These are phyloP conservation scores for Aradophagus sp. DNA, from an alignment of 1,140 invertebrate species.

Conservation along the genomic window DNA sequence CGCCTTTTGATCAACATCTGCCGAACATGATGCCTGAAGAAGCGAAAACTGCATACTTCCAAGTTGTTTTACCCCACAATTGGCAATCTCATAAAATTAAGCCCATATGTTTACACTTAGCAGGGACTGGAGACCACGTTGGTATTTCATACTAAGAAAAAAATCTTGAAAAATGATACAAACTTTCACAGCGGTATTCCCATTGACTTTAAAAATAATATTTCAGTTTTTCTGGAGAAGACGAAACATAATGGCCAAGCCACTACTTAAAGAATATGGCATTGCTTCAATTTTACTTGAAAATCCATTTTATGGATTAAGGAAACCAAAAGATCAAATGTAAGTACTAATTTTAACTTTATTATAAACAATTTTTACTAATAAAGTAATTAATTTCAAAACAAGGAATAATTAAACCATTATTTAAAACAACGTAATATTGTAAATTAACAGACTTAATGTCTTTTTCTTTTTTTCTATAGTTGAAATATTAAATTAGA, in stretches of 20 bases:
- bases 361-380: no score
- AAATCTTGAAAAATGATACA: no score
- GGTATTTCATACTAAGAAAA: slow-evolving; percentile 6
- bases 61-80: slow-evolving; percentile 87
- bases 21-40: slow-evolving; percentile 91
- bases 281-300: slow-evolving; percentile 96
- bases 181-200: no score
- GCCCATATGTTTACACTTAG: slow-evolving; percentile 94
- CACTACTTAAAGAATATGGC: slow-evolving; percentile 90
- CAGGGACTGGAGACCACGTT: slow-evolving; percentile 91
- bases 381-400: no score
- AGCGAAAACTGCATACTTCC: slow-evolving; percentile 87
- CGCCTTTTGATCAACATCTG: slow-evolving; percentile 87
- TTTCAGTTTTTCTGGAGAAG: slow-evolving; percentile 93
- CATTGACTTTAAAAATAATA: no score
- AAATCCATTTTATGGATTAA: slow-evolving; percentile 96
- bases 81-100: slow-evolving; percentile 83
- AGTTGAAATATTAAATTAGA: no score
- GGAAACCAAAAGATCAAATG: slow-evolving; percentile 95
- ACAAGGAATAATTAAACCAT: no score
- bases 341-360: slow-evolving; percentile 72
- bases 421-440: no score
- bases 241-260: slow-evolving; percentile 91
- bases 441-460: no score
- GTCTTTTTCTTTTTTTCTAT: no score